phyloP scores from a whole-genome alignment of 2,113 vertebrate species.

The Gulo gulo region DNA sequence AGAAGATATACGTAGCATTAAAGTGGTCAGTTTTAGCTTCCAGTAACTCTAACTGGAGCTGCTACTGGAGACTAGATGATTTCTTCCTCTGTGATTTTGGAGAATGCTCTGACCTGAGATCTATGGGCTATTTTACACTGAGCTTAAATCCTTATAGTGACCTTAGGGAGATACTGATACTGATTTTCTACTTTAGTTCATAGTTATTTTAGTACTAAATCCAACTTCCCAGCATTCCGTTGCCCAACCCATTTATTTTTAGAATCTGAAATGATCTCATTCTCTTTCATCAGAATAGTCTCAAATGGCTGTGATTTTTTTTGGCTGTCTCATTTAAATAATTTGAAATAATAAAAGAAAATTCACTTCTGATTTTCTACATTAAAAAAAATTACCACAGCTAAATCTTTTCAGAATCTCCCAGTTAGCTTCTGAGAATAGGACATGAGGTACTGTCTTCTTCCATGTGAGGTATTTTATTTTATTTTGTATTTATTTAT shows the following conservation, averaged over 20 bases:
- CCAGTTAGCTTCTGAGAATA: background rate
- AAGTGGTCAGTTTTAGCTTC: background rate
- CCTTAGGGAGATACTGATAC: background rate
- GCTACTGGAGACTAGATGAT: background rate
- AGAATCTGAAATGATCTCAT: slow-evolving; percentile 6
- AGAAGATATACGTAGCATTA: background rate
- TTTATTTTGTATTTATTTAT: no score
- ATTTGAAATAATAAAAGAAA: background rate
- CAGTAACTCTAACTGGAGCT: background rate
- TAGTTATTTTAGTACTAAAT: background rate
- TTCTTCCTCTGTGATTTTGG: background rate
- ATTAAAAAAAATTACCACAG: background rate
- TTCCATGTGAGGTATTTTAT: background rate
- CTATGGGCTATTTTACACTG: background rate
- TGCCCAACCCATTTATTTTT: background rate
- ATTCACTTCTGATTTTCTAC: background rate
- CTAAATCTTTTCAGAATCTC: background rate
- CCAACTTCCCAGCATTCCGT: background rate
- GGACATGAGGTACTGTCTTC: background rate
- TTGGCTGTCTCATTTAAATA: background rate
- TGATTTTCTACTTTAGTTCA: slow-evolving; percentile 10
- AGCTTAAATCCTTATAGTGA: background rate
- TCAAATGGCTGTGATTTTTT: background rate
- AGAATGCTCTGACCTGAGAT: background rate
- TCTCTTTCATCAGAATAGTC: background rate